phyloP scores from a whole-genome alignment of 2,797 vertebrate species.

The Anguilla anguilla region DNA sequence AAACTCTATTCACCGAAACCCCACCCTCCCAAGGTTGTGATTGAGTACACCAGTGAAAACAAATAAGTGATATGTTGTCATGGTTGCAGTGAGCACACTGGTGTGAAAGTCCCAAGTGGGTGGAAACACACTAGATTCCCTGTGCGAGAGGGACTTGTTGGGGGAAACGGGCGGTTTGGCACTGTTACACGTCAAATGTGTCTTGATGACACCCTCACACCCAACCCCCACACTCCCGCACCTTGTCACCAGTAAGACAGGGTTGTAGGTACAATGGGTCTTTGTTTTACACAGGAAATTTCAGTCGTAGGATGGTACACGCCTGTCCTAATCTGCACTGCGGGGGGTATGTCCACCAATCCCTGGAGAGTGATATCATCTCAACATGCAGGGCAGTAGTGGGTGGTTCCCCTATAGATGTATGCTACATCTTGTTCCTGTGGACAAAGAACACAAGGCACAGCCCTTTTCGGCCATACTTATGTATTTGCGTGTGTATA shows the following conservation, averaged over 20 bases:
- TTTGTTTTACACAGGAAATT: background rate
- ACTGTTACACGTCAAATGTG: background rate
- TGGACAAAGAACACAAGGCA: background rate
- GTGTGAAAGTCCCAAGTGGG: background rate
- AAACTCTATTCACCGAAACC: too few relatives aligned
- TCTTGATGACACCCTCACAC: background rate
- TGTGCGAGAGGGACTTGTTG: background rate
- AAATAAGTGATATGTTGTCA: background rate
- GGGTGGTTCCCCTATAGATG: background rate
- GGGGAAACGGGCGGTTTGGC: background rate
- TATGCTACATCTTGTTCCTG: background rate
- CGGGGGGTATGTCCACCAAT: background rate
- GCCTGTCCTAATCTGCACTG: background rate
- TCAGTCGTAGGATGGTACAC: background rate
- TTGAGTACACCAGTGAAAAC: background rate
- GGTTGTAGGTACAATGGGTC: background rate
- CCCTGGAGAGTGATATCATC: constrained; percentile 1
- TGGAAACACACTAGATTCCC: background rate
- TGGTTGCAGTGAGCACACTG: background rate
- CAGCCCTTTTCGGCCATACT: background rate
- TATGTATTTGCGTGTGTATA: too few relatives aligned
- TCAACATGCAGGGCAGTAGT: background rate
- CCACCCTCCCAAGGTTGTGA: background rate
- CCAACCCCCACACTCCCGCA: background rate
- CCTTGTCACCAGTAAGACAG: background rate